Conservation (phyloP, 2,113 vertebrate genomes). For the Antidorcas marsupialis region DNA sequence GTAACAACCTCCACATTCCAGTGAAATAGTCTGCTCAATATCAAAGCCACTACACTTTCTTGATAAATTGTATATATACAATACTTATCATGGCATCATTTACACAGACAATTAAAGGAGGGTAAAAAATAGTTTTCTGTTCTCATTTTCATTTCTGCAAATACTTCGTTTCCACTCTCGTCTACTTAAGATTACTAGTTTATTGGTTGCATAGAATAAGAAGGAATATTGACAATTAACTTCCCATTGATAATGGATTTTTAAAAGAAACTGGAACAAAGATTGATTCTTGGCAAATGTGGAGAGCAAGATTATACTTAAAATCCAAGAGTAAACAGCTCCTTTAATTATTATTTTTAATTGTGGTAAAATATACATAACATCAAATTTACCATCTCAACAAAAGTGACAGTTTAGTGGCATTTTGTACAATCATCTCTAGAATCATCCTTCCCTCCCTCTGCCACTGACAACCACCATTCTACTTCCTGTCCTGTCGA, state of each 20-base stretch:
- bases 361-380: background rate
- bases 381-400: background rate
- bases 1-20: background rate
- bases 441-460: background rate
- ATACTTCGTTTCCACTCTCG: background rate
- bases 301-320: background rate
- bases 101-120: background rate
- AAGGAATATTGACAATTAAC: background rate
- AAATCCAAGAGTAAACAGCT: background rate
- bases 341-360: background rate
- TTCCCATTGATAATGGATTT: background rate
- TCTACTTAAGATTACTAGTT: background rate
- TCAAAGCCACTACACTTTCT: background rate
- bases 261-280: slow-evolving; percentile 4
- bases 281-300: background rate
- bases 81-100: background rate
- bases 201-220: background rate
- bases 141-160: slow-evolving; percentile 17
- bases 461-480: background rate
- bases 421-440: background rate
- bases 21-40: background rate
- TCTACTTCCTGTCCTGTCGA: background rate
- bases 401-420: background rate
- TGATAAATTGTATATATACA: background rate
- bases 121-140: background rate